Conservation (phyloP, 2,888 invertebrate species). For the Pachliopta kotzebuea region DNA sequence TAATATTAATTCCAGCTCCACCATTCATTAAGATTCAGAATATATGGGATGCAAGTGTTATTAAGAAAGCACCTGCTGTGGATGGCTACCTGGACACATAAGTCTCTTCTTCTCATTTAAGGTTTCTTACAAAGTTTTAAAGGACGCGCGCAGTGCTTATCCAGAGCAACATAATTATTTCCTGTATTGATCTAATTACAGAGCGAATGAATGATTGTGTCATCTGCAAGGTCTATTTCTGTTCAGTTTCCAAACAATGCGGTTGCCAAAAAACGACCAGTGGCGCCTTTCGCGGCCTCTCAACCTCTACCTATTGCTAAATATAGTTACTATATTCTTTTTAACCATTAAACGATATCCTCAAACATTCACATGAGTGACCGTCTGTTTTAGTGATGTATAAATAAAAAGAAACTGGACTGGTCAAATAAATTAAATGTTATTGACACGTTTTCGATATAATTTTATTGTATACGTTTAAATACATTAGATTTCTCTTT, state of each 20-base stretch:
- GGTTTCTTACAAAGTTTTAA: neutral
- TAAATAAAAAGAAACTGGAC: too few relatives aligned
- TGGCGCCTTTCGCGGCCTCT: conserved; percentile 1
- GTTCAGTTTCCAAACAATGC: conserved; percentile 18
- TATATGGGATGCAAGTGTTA: too few relatives aligned
- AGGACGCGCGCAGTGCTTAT: neutral
- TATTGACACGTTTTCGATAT: too few relatives aligned
- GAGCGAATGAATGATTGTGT: conserved; percentile 6
- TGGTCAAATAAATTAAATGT: too few relatives aligned
- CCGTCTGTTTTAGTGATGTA: too few relatives aligned
- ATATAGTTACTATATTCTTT: neutral
- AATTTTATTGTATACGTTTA: too few relatives aligned
- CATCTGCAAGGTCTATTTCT: conserved; percentile 21
- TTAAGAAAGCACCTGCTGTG: too few relatives aligned
- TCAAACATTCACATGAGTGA: neutral
- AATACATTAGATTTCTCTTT: too few relatives aligned
- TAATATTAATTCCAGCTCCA: too few relatives aligned
- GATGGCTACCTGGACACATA: too few relatives aligned
- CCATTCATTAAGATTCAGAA: too few relatives aligned
- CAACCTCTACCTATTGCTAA: neutral
- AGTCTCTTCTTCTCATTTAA: too few relatives aligned
- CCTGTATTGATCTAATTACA: neutral
- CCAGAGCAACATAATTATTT: neutral
- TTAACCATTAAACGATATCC: neutral
- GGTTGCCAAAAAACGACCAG: conserved; percentile 17